Conservation (phyloP, 2,113 vertebrate species). For the Hemicordylus capensis region DNA sequence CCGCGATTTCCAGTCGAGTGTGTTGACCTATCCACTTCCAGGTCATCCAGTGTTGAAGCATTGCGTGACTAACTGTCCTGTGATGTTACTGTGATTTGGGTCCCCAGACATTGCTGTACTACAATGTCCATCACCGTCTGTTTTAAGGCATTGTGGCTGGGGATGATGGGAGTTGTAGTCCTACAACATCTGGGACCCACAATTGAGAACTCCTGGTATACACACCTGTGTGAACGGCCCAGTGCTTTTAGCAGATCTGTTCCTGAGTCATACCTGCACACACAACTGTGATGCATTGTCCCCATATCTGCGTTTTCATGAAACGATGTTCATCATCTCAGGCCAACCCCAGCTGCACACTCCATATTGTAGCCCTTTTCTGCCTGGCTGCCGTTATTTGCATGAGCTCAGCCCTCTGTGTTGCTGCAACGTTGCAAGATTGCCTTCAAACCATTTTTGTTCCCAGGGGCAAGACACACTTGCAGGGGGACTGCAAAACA, state of each 20-base stretch:
- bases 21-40: too few species aligned
- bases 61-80: too few species aligned
- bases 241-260: background rate
- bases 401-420: background rate
- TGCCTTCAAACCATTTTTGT: background rate
- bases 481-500: background rate
- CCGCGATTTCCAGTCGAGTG: too few species aligned
- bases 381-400: background rate
- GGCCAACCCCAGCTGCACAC: background rate
- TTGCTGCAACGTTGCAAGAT: background rate
- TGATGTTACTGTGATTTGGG: too few species aligned
- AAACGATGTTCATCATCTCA: background rate
- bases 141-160: too few species aligned
- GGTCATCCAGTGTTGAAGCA: too few species aligned
- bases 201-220: too few species aligned
- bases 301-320: background rate
- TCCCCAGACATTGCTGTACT: too few species aligned
- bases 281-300: background rate
- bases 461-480: background rate
- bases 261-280: background rate
- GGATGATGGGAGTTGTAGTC: too few species aligned
- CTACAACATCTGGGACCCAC: too few species aligned
- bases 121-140: too few species aligned
- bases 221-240: background rate
- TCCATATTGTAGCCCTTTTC: background rate